A percentile compares a stretch with the other conserved stretches of the same genome.
phyloP scores from a whole-genome alignment of 2,888 invertebrate species.

The Alcis repandata region DNA sequence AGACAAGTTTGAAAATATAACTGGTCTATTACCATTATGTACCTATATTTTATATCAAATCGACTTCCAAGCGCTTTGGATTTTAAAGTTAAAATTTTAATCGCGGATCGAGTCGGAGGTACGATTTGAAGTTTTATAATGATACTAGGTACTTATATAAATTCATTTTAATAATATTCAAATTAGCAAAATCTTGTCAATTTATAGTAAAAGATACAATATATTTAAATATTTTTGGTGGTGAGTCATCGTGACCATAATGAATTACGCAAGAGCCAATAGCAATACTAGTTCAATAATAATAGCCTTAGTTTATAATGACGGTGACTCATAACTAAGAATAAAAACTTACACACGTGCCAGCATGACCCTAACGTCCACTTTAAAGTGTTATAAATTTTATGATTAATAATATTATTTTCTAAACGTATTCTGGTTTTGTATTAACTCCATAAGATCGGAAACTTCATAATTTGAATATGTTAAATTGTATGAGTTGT shows the following conservation, averaged over 20 bases:
- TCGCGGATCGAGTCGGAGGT: neutral
- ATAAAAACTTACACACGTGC: conserved; percentile 54
- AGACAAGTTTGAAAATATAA: too few relatives aligned
- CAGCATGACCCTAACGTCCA: conserved; percentile 47
- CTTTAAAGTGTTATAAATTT: conserved; percentile 45
- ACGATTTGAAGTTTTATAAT: neutral
- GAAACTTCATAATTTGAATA: conserved; percentile 31
- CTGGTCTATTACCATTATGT: too few relatives aligned
- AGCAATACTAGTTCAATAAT: conserved; percentile 77
- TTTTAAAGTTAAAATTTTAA: neutral
- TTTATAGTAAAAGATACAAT: conserved; percentile 37
- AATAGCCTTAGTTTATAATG: conserved; percentile 68
- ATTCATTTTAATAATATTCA: conserved; percentile 11
- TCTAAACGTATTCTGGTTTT: conserved; percentile 25
- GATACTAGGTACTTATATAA: neutral
- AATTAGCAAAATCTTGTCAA: conserved; percentile 6
- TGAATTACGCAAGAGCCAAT: conserved; percentile 78
- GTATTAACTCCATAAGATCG: conserved; percentile 15
- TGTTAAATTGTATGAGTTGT: conserved; percentile 4
- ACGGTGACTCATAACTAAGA: conserved; percentile 67
- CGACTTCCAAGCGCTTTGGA: neutral
- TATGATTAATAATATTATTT: conserved; percentile 24
- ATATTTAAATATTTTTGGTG: conserved; percentile 72
- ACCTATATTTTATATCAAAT: neutral
- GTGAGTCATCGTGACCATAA: conserved; percentile 71